These are phyloP conservation scores for Gymnosoma rotundatum DNA, from an alignment of 2,888 invertebrate species.

Conservation along the genomic window DNA sequence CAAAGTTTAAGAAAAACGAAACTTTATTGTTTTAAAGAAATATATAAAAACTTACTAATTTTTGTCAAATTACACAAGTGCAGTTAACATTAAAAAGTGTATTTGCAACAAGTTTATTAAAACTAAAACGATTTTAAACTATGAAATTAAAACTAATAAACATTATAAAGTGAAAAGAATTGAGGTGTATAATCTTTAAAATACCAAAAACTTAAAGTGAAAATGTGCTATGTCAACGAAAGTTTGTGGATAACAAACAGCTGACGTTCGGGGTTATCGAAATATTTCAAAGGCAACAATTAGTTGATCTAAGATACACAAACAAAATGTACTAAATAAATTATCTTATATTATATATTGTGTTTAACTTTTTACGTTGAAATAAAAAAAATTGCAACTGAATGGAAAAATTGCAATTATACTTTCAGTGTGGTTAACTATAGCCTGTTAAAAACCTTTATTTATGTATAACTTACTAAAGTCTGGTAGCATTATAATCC, in stretches of 20 bases:
- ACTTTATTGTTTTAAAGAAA: background rate
- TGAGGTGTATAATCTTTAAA: background rate
- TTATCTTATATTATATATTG: background rate
- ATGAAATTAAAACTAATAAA: background rate
- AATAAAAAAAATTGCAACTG: constrained; percentile 2
- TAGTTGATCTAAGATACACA: background rate
- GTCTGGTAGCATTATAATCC: constrained; percentile 41
- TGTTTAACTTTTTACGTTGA: constrained; percentile 12
- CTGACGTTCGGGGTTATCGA: background rate
- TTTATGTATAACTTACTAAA: background rate
- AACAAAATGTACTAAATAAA: background rate
- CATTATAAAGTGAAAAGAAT: background rate
- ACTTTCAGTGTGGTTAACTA: constrained; percentile 46
- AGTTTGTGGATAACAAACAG: constrained; percentile 20
- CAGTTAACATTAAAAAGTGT: background rate
- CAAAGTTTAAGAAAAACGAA: constrained; percentile 5
- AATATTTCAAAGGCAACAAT: background rate
- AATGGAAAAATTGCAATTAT: constrained; percentile 27
- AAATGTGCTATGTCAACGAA: constrained; percentile 31
- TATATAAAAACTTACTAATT: constrained; percentile 27
- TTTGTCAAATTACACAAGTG: constrained; percentile 53
- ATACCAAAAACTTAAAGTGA: constrained; percentile 14
- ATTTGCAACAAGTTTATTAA: constrained; percentile 49
- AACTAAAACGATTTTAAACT: constrained; percentile 4
- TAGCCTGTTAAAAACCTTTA: constrained; percentile 19